These are phyloP conservation scores for Hydra vulgaris DNA, from an alignment of 30 jellyfish, hydroid and myxozoan species.

Conservation along the genomic window DNA sequence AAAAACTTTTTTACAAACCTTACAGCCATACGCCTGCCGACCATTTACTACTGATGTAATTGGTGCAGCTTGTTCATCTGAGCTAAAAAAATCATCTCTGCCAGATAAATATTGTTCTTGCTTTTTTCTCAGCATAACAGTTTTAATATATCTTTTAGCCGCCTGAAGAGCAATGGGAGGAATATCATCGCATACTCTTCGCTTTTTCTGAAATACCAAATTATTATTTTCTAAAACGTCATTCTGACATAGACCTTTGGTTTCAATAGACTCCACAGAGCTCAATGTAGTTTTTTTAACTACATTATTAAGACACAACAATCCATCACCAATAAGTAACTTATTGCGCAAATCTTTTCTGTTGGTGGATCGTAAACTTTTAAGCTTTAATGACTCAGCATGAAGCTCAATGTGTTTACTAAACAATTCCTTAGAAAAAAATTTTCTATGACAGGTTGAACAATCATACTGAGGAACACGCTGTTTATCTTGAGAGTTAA, in stretches of 20 bases:
- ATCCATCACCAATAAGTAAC: not conserved
- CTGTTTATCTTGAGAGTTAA: not conserved
- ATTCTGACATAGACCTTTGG: not conserved
- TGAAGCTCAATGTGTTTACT: conserved; percentile 18
- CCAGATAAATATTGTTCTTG: not conserved
- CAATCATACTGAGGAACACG: conserved; percentile 15
- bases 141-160: conserved; percentile 20
- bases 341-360: not conserved
- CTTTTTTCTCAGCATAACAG: conserved; percentile 17
- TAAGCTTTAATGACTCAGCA: conserved; percentile 15
- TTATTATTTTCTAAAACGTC: not conserved
- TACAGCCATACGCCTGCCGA: conserved; percentile 26
- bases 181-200: conserved; percentile 13
- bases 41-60: conserved; percentile 8
- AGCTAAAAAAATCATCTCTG: not conserved
- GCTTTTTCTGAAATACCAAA: not conserved
- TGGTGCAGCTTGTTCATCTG: conserved; percentile 8
- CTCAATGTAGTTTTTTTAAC: not conserved
- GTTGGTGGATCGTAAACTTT: not conserved
- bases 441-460: conserved; percentile 23
- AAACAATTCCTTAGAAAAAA: conserved; percentile 8
- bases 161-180: conserved; percentile 20
- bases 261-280: not conserved
- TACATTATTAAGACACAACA: not conserved
- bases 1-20: conserved; percentile 21